Conservation (phyloP, 2,797 vertebrate species). For the Enteromius paludinosus region DNA sequence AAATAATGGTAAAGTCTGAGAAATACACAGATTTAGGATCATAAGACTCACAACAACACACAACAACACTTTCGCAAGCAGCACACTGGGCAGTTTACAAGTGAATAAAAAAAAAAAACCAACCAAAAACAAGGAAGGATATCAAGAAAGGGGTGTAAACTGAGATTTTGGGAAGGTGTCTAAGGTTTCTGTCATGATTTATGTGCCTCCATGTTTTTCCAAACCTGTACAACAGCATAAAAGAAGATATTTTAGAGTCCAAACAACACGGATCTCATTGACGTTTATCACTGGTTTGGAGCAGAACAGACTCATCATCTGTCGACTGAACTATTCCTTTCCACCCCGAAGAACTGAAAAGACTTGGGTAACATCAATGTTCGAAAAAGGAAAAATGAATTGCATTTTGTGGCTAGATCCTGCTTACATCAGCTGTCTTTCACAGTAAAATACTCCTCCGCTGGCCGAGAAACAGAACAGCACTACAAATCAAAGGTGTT, state of each 20-base stretch:
- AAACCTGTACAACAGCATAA: not conserved
- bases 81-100: constrained; percentile 27
- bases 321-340: not conserved
- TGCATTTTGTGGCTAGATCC: constrained; percentile 3
- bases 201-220: not conserved
- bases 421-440: constrained; percentile 6
- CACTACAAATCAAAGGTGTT: constrained; percentile 26
- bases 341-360: not conserved
- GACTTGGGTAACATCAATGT: constrained; percentile 11
- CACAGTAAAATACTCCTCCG: not conserved
- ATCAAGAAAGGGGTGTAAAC: not conserved
- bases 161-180: constrained; percentile 9
- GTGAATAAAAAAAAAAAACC: no score
- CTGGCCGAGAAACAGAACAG: constrained; percentile 9
- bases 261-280: not conserved
- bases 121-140: constrained; percentile 4
- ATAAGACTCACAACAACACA: constrained; percentile 23
- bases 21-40: constrained; percentile 4
- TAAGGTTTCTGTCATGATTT: not conserved
- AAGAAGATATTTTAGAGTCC: not conserved
- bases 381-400: not conserved
- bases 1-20: not conserved
- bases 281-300: not conserved
- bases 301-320: not conserved
- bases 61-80: constrained; percentile 34